These are phyloP conservation scores for Sarcophaga caerulescens DNA, from an alignment of 2,888 invertebrate genomes.

Conservation along the genomic window DNA sequence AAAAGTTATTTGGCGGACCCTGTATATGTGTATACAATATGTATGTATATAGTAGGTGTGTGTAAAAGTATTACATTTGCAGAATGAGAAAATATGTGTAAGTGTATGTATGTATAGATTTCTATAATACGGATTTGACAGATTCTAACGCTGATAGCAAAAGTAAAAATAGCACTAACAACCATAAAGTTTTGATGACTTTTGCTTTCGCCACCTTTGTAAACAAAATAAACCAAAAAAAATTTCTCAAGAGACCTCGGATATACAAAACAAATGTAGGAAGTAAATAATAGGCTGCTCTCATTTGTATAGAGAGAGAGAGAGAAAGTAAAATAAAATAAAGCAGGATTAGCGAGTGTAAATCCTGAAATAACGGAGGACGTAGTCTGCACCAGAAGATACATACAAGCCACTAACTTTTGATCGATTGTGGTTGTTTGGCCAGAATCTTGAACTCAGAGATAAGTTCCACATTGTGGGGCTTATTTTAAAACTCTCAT, in stretches of 20 bases:
- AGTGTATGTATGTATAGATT: constrained; percentile 4
- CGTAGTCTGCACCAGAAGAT: no score
- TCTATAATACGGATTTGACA: constrained; percentile 30
- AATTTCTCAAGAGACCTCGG: constrained; percentile 46
- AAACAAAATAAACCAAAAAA: constrained; percentile 22
- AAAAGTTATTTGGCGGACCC: no score
- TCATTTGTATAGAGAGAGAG: background rate
- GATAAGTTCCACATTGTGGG: no score
- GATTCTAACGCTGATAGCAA: background rate
- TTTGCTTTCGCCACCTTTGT: constrained; percentile 14
- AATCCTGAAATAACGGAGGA: no score
- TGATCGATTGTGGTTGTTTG: no score
- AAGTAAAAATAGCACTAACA: background rate
- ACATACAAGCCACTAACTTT: no score
- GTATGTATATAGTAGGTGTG: no score
- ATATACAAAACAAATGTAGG: constrained; percentile 27
- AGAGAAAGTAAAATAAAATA: no score
- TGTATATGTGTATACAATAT: background rate
- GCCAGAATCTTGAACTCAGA: no score
- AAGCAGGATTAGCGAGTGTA: background rate
- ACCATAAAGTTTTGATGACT: constrained; percentile 29
- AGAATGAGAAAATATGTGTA: background rate
- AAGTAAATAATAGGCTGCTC: constrained; percentile 8
- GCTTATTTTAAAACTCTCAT: no score
- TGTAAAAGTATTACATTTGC: no score